Percentiles rank a stretch among this genome's conserved stretches.
Evolutionary conservation across 2,888 invertebrate genomes (phyloP).

Genomic region (Sarcophaga carnaria): DNA sequence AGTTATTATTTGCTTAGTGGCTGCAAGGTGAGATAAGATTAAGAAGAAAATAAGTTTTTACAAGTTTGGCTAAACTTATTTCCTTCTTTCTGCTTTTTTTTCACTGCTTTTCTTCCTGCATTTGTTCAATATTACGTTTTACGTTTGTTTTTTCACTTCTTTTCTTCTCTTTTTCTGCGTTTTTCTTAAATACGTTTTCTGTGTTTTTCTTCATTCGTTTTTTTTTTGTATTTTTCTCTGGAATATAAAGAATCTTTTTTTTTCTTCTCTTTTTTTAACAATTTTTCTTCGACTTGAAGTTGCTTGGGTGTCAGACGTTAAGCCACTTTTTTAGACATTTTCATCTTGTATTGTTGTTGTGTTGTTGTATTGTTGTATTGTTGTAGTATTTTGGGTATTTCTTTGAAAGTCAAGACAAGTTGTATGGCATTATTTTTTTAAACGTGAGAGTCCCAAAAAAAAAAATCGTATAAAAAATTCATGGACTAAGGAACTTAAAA

Average conservation of each 20-base stretch:
- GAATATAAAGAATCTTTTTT: slow-evolving; percentile 1
- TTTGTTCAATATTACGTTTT: slow-evolving; percentile 15
- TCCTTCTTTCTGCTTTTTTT: slow-evolving; percentile 13
- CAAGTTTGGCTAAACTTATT: slow-evolving; percentile 58
- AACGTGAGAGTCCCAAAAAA: not conserved
- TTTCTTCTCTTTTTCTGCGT: not conserved
- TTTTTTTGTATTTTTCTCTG: not conserved
- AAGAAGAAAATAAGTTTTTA: slow-evolving; percentile 54
- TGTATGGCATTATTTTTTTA: slow-evolving; percentile 24
- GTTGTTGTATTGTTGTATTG: not conserved
- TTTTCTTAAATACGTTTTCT: slow-evolving; percentile 29
- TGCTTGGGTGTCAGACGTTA: not conserved
- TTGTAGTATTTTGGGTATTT: not conserved
- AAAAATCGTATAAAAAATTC: slow-evolving; percentile 48
- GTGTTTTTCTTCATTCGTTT: not conserved
- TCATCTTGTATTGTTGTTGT: not conserved
- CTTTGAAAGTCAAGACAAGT: slow-evolving; percentile 19
- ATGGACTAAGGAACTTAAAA: slow-evolving; percentile 2
- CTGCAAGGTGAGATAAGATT: slow-evolving; percentile 69
- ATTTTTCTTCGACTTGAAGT: not conserved
- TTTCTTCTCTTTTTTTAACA: not conserved
- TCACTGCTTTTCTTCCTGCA: not conserved
- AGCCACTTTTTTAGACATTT: not conserved
- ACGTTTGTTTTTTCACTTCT: not conserved
- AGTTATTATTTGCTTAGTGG: slow-evolving; percentile 40